Percentiles rank a stretch among this genome's conserved stretches.
Conservation (phyloP, 2,888 invertebrate species). For the Eulithis prunata region DNA sequence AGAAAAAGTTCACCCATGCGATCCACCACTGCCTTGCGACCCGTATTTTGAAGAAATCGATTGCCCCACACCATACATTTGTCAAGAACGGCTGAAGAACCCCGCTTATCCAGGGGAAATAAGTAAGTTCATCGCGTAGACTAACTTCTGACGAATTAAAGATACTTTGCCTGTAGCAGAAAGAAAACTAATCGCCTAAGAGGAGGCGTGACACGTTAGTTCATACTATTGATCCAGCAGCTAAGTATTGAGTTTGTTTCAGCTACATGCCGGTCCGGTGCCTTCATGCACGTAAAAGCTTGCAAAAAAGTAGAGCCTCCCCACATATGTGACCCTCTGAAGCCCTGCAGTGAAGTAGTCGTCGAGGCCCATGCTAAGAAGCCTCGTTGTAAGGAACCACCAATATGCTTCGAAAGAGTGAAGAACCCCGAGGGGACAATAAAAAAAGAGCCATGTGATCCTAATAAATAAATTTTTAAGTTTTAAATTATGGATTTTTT, state of each 20-base stretch:
- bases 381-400: slow-evolving; percentile 34
- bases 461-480: slow-evolving; percentile 30
- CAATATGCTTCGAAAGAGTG: slow-evolving; percentile 43
- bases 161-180: no score
- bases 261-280: slow-evolving; percentile 45
- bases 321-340: slow-evolving; percentile 45
- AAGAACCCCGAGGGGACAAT: slow-evolving; percentile 44
- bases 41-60: slow-evolving; percentile 30
- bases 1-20: slow-evolving; percentile 48
- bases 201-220: no score
- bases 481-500: not conserved
- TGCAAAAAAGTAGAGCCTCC: slow-evolving; percentile 36
- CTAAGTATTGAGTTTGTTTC: slow-evolving; percentile 31
- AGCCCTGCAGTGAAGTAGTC: slow-evolving; percentile 38
- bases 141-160: no score
- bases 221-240: not conserved
- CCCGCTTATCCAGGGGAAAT: slow-evolving; percentile 43
- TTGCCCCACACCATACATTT: slow-evolving; percentile 44
- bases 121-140: slow-evolving; percentile 32
- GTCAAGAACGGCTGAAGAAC: slow-evolving; percentile 50
- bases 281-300: slow-evolving; percentile 38
- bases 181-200: no score
- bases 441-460: slow-evolving; percentile 38
- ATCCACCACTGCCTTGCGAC: slow-evolving; percentile 45
- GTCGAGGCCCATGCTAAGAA: slow-evolving; percentile 28